phyloP scores from a whole-genome alignment of 2,888 invertebrate species.

The Bhutanitis thaidina region DNA sequence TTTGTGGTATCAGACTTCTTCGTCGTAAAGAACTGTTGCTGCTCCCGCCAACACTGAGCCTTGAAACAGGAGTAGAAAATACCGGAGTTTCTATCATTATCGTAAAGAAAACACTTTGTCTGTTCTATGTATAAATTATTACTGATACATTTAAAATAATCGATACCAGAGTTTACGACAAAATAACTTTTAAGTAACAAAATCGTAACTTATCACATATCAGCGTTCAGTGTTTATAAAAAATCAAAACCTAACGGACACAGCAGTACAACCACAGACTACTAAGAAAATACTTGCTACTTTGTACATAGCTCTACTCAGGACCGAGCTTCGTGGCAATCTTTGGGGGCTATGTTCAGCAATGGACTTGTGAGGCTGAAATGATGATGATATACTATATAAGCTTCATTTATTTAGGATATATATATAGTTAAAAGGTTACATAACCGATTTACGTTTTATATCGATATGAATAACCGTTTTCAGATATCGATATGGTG shows the following conservation, averaged over 20 bases:
- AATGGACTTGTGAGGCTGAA: too few species aligned
- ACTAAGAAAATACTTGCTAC: too few species aligned
- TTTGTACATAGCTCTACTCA: too few species aligned
- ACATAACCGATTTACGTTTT: too few species aligned
- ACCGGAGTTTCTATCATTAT: conserved; percentile 58
- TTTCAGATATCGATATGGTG: too few species aligned
- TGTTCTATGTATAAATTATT: not conserved
- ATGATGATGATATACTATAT: too few species aligned
- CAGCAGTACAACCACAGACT: too few species aligned
- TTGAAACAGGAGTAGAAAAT: conserved; percentile 48
- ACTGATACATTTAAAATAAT: not conserved
- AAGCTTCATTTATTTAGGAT: too few species aligned
- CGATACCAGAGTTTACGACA: not conserved
- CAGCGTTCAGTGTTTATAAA: conserved; percentile 21
- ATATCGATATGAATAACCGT: too few species aligned
- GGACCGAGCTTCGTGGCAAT: too few species aligned
- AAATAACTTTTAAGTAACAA: not conserved
- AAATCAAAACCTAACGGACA: conserved; percentile 35
- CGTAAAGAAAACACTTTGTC: conserved; percentile 21
- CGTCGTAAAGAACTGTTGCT: conserved; percentile 49
- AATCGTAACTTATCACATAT: not conserved
- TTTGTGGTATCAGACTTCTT: conserved; percentile 57
- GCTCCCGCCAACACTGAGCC: conserved; percentile 64
- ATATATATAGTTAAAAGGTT: too few species aligned
- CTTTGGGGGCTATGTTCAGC: too few species aligned